Base-by-base conservation (phyloP, 2,888 invertebrate genomes). In the Callyntrura guangdongensis region DNA sequence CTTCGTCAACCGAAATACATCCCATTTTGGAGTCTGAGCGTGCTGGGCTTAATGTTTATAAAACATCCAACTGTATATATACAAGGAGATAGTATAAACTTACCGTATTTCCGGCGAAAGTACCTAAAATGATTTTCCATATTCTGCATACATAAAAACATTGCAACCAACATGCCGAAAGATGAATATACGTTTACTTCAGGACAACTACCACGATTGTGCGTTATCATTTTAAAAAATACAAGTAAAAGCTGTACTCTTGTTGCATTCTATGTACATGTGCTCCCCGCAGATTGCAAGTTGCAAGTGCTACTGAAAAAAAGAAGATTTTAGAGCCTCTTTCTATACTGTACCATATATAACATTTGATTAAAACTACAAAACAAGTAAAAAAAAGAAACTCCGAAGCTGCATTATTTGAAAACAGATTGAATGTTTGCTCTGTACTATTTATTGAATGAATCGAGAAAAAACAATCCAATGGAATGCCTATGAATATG, bases 401-500 rank as follows among this genome's bases (percentile, higher is more conserved):
- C 22, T 25, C 14, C 11, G 12, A 8, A 69, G 25, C 53, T 53
- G 53, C 77, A 53, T 77, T 27, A 74, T 11, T 77, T 77, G 27
- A 9, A 77, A 53, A 27, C 22, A 53, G 20, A 64, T 64, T 20
- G 12, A 61, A 69, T 69, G 69, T 12, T 69, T n/a, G n/a, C n/a
- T n/a, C 69, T 45, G n/a, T 0, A 12, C n/a, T 36, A 17, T 69
- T 25, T 69, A 36, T 36, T 72, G 72, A 53, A 49, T 25, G 14
- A 77, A 77, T 77, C 25, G 25, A 22, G 53, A 20, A n/a, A 53
- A 20, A n/a, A 45, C 72, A 72, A 36, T 77, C 77, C 49, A 25
- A 53, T 77, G 77, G 25, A 77, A 53, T 77, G 77, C 77, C 53
- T 77, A 49, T 74, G 3, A 74, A 74, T 74, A 22, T 67, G 72